phyloP scores from a whole-genome alignment of 2,113 vertebrate genomes.

The Sisor rabdophorus region DNA sequence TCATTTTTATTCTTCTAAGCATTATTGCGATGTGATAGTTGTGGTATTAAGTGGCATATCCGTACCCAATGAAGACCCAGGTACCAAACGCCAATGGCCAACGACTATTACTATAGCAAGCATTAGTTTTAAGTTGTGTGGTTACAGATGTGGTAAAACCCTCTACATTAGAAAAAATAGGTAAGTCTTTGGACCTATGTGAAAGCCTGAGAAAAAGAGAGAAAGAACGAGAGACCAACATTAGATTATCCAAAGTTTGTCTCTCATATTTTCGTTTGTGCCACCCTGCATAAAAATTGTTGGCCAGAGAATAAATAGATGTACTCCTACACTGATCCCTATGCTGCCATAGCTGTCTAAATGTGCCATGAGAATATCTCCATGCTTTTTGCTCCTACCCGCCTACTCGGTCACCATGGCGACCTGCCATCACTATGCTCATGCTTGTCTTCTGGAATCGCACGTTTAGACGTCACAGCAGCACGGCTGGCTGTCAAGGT shows the following conservation, averaged over 20 bases:
- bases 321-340: background rate
- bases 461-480: slow-evolving; percentile 30
- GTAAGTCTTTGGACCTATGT: background rate
- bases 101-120: background rate
- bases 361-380: slow-evolving; percentile 16
- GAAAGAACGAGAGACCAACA: background rate
- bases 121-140: background rate
- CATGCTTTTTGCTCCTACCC: slow-evolving; percentile 23
- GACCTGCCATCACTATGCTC: slow-evolving; percentile 37
- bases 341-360: background rate
- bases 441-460: slow-evolving; percentile 21
- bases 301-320: background rate
- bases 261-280: background rate
- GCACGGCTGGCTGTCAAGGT: slow-evolving; percentile 23
- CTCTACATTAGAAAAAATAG: background rate
- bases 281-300: background rate
- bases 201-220: background rate
- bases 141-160: background rate
- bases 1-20: no score
- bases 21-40: no score
- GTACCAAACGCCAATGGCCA: no score
- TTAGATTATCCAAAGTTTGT: background rate
- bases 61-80: no score
- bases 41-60: no score
- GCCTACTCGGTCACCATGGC: slow-evolving; percentile 47